Base-by-base conservation (phyloP, 2,797 vertebrate genomes). In the Falco peregrinus region DNA sequence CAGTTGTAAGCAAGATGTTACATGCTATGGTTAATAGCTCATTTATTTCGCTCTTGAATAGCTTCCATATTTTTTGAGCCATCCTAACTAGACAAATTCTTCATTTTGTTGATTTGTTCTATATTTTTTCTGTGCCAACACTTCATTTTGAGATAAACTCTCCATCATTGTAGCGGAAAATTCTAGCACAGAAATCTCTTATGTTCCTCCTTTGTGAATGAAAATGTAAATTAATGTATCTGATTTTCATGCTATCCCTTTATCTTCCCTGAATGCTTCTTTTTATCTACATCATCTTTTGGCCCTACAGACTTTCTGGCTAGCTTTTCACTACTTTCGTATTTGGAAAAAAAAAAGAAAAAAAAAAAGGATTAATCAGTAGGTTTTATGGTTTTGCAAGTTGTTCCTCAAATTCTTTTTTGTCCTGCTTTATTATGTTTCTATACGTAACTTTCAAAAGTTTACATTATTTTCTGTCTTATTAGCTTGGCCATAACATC, bases 1-100 rank as follows among this genome's bases (percentile, higher is more conserved):
- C 69, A 92, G 61, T 92, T 82, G 90, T 75, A 93, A 92, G 84
- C 95, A 96, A 90, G 90, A 94, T 84, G 68, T 89, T 93, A 92
- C 86, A 92, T 28, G 90, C 81, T 92, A 92, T 56, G 67, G 47
- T 82, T 95, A 96, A 93, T 76, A 93, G 70, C 77, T 93, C 59
- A n/a, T 94, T 96, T 94, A 89, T 92, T 93, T 92, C 81, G 33
- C 68, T 90, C 77, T 76, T 95, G 70, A 94, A 60, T 82, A 79
- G 54, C 43, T 69, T 82, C 88, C 80, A 87, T 60, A 63, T 28
- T 95, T 67, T 87, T 43, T 69, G 59, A 92, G 77, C 74, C 93
- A 76, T 57, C 50, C 77, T 86, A 89, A 70, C 77, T 60, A 79
- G 74, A 90, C 43, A 60, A 81, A 22, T 61, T 60, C 75, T 92